Evolutionary conservation across 2,797 vertebrate species (phyloP).

Genomic region (Molothrus ater): DNA sequence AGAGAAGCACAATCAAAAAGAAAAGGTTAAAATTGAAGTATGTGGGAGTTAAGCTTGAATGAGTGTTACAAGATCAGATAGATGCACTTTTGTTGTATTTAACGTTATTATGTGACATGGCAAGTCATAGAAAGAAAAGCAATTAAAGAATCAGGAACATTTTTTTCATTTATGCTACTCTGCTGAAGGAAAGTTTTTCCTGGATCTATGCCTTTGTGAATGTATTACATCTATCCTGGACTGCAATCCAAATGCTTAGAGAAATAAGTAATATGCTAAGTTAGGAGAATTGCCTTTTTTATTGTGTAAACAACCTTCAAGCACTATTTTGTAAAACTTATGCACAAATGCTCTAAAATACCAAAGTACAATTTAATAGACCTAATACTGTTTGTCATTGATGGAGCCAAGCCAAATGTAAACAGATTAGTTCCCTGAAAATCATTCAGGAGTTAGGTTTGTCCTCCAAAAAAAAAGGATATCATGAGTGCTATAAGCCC

Average conservation of each 20-base stretch:
- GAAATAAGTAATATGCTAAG: neutral
- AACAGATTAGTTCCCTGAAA: slow-evolving; percentile 18
- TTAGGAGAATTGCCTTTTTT: neutral
- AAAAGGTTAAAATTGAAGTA: neutral
- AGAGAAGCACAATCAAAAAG: neutral
- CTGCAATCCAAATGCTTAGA: neutral
- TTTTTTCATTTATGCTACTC: slow-evolving; percentile 35
- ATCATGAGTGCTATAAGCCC: neutral
- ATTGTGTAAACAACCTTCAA: slow-evolving; percentile 20
- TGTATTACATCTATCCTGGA: neutral
- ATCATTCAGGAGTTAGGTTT: neutral
- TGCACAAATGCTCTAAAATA: neutral
- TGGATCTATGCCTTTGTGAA: slow-evolving; percentile 35
- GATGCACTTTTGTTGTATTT: slow-evolving; percentile 28
- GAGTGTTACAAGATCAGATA: slow-evolving; percentile 12
- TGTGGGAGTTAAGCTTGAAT: neutral
- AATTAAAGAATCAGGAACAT: slow-evolving; percentile 52
- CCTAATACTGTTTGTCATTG: neutral
- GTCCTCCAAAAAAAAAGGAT: neutral
- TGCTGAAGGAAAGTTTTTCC: slow-evolving; percentile 6
- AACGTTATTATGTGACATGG: neutral
- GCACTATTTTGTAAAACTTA: neutral
- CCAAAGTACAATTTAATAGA: neutral
- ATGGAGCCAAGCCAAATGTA: neutral
- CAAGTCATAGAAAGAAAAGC: slow-evolving; percentile 29